A percentile compares a stretch with the other conserved stretches of the same genome.
Conservation (phyloP, 2,888 invertebrate genomes). For the Ceramica pisi region DNA sequence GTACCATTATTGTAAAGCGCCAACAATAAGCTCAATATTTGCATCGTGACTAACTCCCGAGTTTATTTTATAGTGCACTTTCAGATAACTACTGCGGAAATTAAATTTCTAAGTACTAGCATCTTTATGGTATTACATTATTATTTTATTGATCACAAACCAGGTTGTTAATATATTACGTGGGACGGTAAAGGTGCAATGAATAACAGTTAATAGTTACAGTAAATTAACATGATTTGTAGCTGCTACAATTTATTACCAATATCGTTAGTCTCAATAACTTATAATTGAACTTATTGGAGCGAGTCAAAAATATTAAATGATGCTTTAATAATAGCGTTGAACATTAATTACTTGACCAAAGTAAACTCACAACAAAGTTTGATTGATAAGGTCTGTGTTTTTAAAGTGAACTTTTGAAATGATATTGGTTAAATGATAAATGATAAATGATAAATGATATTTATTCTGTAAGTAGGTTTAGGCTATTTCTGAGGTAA, state of each 20-base stretch:
- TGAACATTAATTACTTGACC: not conserved
- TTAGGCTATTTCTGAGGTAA: not conserved
- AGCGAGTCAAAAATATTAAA: constrained; percentile 9
- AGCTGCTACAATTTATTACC: constrained; percentile 32
- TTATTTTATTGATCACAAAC: constrained; percentile 37
- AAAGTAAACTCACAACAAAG: not conserved
- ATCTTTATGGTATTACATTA: constrained; percentile 13
- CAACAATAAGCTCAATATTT: constrained; percentile 2
- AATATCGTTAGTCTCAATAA: constrained; percentile 30
- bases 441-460: too few relatives aligned
- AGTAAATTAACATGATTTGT: constrained; percentile 59
- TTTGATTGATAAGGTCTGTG: not conserved
- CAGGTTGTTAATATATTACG: constrained; percentile 26
- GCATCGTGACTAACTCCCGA: not conserved
- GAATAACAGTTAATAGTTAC: constrained; percentile 26
- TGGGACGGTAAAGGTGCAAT: constrained; percentile 31
- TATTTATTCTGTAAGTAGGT: too few relatives aligned
- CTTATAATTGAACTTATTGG: constrained; percentile 32
- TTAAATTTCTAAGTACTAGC: constrained; percentile 5
- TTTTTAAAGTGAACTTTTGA: not conserved
- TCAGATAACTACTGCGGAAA: constrained; percentile 26
- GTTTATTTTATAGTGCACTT: constrained; percentile 19
- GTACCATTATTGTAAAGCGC: not conserved
- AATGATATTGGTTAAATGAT: not conserved
- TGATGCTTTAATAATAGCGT: not conserved